Evolutionary conservation across 2,797 vertebrate genomes (phyloP), one percentile per base, ranked within the genome.

Genomic region (Danio albolineatus): DNA sequence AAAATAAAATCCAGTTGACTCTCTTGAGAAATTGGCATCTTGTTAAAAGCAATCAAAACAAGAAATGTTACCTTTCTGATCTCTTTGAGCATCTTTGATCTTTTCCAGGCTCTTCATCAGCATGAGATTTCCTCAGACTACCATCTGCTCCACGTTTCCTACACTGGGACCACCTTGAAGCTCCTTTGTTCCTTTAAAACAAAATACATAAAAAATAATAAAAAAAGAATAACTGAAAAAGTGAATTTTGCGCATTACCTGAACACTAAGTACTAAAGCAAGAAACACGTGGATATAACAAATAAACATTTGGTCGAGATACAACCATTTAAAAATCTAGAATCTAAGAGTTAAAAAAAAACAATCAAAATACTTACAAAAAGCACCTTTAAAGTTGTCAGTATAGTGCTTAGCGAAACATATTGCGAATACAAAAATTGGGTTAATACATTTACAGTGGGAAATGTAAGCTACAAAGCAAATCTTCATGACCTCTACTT

Each of bases 81-180:
- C 83, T 53, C 8, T 0, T 76, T n/a, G 64, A 36, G 36, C 66
- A 61, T 28, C 56, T 43, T 5, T 53, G 74, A 9, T 76, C 61
- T 51, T 81, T 62, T 9, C 85, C 48, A 0, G 67, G 0, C 0
- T 88, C 88, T 0, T 80, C 4, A 0, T 91, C 91, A 0, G 80
- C 77, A 0, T 77, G 85, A 21, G 75, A 19, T 21, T 61, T 83
- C 8, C 93, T 87, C 76, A 91, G 85, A 70, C 73, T 91, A 0
- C 94, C 94, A 65, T 96, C 94, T 0, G 92, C 92, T 0, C 90
- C 88, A 9, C 95, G 94, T 12, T 96, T 96, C 74, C 95, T 90
- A 38, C 93, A 92, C 1, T 93, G 90, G 13, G 91, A 90, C 93
- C 93, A 94, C 14, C 92, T 88, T 7, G 90, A 83, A 0, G 89